Conservation (phyloP, 2,797 vertebrate genomes). For the Sebastes hubbsi region DNA sequence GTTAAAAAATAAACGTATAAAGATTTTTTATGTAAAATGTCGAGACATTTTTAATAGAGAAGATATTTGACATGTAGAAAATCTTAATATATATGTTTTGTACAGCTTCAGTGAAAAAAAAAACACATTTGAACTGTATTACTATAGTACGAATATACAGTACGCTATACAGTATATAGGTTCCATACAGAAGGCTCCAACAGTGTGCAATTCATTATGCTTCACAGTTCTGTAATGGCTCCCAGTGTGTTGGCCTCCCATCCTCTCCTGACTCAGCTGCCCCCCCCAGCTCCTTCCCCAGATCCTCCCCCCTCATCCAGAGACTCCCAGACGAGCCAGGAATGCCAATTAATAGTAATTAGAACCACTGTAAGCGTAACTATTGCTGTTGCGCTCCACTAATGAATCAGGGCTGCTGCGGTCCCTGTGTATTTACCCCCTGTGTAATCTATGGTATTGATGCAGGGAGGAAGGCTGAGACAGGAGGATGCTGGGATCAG, state of each 20-base stretch:
- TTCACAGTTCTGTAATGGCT: conserved; percentile 24
- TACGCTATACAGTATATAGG: not conserved
- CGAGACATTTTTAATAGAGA: not conserved
- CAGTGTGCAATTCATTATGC: conserved; percentile 16
- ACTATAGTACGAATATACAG: no score
- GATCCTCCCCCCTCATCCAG: conserved; percentile 5
- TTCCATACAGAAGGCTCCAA: not conserved
- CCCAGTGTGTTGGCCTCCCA: conserved; percentile 18
- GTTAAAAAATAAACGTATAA: not conserved
- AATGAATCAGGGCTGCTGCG: conserved; percentile 70
- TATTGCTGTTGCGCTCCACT: conserved; percentile 64
- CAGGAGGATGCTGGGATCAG: not conserved
- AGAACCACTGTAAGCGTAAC: conserved; percentile 65
- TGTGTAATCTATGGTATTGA: conserved; percentile 70
- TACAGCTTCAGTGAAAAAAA: not conserved
- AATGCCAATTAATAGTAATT: conserved; percentile 78
- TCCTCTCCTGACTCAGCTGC: conserved; percentile 54
- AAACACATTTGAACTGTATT: not conserved
- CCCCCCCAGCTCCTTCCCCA: not conserved
- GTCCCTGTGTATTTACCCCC: conserved; percentile 64
- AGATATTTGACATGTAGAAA: not conserved
- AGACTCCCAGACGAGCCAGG: conserved; percentile 40
- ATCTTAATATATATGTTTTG: not conserved
- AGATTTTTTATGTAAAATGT: not conserved
- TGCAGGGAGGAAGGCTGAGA: conserved; percentile 10